Percentiles rank a stretch among this genome's conserved stretches.
These are phyloP conservation scores for Gobius niger DNA, from an alignment of 2,113 vertebrate genomes.

Conservation along the genomic window DNA sequence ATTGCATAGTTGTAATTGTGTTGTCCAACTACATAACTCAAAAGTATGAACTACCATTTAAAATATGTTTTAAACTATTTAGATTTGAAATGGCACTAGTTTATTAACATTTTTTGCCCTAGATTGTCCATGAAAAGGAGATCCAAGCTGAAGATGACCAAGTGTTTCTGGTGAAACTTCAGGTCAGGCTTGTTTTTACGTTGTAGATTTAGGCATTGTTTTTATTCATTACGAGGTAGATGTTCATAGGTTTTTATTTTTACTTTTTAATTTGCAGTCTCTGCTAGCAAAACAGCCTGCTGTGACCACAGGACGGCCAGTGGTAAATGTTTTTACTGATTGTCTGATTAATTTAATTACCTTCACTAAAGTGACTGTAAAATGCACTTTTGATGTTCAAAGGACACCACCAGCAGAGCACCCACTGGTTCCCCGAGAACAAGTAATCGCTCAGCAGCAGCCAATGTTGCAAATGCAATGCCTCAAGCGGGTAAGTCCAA, in stretches of 20 bases:
- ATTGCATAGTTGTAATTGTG: conserved; percentile 15
- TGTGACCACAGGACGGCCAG: conserved; percentile 89
- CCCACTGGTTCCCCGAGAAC: conserved; percentile 91
- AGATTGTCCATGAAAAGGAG: conserved; percentile 99
- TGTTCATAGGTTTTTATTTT: conserved; percentile 28
- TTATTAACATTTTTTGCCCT: conserved; percentile 32
- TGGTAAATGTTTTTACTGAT: conserved; percentile 80
- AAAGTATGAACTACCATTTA: background rate
- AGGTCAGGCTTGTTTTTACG: conserved; percentile 76
- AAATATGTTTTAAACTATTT: background rate
- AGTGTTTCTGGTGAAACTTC: conserved; percentile 96
- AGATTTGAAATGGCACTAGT: background rate
- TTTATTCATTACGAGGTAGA: conserved; percentile 41
- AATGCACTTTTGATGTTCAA: background rate
- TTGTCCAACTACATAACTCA: background rate
- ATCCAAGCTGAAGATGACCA: conserved; percentile 97
- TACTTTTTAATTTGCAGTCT: conserved; percentile 79
- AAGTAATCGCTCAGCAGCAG: conserved; percentile 88
- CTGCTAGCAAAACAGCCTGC: conserved; percentile 93
- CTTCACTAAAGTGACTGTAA: conserved; percentile 16
- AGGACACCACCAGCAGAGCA: conserved; percentile 90
- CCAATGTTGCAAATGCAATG: conserved; percentile 90
- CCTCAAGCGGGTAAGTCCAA: conserved; percentile 85
- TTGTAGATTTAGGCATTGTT: conserved; percentile 7
- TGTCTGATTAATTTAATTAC: conserved; percentile 13